Base-by-base conservation (phyloP, 1,140 invertebrate genomes). In the Panagrolaimus sp. region DNA sequence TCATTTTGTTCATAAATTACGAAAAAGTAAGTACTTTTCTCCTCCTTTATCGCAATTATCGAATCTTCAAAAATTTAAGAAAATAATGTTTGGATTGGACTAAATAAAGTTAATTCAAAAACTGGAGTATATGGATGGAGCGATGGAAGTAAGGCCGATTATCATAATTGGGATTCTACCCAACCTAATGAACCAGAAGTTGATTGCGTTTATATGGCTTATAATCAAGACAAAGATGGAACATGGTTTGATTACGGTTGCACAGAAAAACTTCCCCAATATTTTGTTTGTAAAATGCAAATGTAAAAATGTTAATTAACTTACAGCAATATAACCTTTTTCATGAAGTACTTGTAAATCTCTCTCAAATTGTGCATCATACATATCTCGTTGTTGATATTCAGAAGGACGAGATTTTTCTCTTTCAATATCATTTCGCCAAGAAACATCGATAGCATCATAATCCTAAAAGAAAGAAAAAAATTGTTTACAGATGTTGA, bases 241-340 rank as follows among this genome's bases (percentile, higher is more conserved):
- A 81, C 79, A 9, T 79, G 78, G 78, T 81, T 81, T 38, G 78
- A 79, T 51, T 79, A 79, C 47, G 67, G 61, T 51, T 80, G 79
- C 46, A 53, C 74, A 27, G 66, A 69, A 43, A 72, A 73, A 63
- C 70, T 80, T 3, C 78, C 79, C 9, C 79, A 80, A 63, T 82
- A 73, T 46, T 80, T 78, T 67, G 78, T 82, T 9, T 80, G 79
- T 62, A 74, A 81, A 71, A 44, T 74, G 43, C 48, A 47, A 31
- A 25, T 65, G n/a, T 65, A 43, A 23, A 42, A n/a, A n/a, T n/a
- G n/a, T n/a, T n/a, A n/a, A 14, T 46, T 25, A 42, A 75, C 31
- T 74, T n/a, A 79, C 78, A 44, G 42, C 61, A 42, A 69, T 11
- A 13, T 79, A 65, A 23, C 73, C 73, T 44, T 81, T 81, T 64